Conservation (phyloP, 2,113 vertebrate species). For the Hippocampus comes region DNA sequence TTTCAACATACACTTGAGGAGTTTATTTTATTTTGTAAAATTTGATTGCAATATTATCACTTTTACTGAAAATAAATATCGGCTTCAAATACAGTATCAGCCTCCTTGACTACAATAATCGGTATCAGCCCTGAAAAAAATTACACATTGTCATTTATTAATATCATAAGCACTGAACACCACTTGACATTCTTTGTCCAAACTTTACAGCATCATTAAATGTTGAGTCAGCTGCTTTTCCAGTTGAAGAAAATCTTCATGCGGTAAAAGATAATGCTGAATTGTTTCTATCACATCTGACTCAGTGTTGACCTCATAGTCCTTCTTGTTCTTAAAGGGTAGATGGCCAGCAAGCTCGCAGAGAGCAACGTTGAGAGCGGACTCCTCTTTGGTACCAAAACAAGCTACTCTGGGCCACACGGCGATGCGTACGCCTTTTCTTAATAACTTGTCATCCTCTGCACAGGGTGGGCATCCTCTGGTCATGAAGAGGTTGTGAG, state of each 20-base stretch:
- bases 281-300: conserved; percentile 67
- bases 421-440: conserved; percentile 75
- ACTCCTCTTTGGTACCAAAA: conserved; percentile 80
- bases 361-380: conserved; percentile 84
- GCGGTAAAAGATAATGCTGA: conserved; percentile 70
- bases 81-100: too few species aligned
- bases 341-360: conserved; percentile 91
- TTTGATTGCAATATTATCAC: too few species aligned
- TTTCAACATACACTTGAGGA: too few species aligned
- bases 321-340: conserved; percentile 74
- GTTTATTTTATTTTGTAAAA: too few species aligned
- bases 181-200: background rate
- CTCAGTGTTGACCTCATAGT: conserved; percentile 77
- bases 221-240: conserved; percentile 65
- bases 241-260: conserved; percentile 66
- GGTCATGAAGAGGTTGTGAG: conserved; percentile 84
- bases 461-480: conserved; percentile 73
- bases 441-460: conserved; percentile 6
- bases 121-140: too few species aligned
- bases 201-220: conserved; percentile 33
- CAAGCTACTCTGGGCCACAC: conserved; percentile 80
- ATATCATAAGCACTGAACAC: background rate
- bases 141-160: background rate
- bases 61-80: too few species aligned
- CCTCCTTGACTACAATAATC: too few species aligned